phyloP scores from a whole-genome alignment of 2,797 vertebrate genomes.

The Chelidonichthys spinosus region DNA sequence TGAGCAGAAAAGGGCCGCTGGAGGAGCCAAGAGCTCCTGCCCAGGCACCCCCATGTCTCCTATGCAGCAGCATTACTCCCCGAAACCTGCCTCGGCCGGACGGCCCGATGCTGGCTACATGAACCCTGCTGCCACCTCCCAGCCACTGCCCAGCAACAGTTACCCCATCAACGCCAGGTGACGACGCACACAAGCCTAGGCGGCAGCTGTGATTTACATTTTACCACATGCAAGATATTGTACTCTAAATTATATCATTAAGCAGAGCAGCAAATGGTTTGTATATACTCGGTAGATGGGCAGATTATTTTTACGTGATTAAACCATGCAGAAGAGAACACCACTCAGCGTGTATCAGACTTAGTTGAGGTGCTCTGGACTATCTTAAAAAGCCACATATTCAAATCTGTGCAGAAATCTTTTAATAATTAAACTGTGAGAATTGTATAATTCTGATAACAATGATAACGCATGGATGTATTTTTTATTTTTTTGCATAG shows the following conservation, averaged over 20 bases:
- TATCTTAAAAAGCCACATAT: too few species aligned
- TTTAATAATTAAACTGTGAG: neutral
- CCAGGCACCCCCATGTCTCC: slow-evolving; percentile 87
- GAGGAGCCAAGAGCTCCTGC: slow-evolving; percentile 87
- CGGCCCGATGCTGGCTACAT: slow-evolving; percentile 89
- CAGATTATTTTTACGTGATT: neutral
- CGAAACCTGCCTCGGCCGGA: slow-evolving; percentile 82
- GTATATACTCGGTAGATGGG: too few species aligned
- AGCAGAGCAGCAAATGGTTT: too few species aligned
- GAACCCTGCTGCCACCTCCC: slow-evolving; percentile 81
- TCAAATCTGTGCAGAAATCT: too few species aligned
- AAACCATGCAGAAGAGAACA: neutral
- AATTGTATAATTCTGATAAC: neutral
- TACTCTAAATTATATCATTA: too few species aligned
- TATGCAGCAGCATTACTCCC: slow-evolving; percentile 89
- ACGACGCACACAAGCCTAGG: neutral
- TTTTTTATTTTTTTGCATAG: neutral
- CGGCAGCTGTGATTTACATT: slow-evolving; percentile 8
- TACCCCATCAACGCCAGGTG: slow-evolving; percentile 85
- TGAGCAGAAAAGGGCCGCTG: slow-evolving; percentile 88
- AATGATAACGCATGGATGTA: neutral
- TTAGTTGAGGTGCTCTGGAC: too few species aligned
- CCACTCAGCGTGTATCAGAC: too few species aligned
- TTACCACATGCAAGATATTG: neutral
- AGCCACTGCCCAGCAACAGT: slow-evolving; percentile 81